Percentiles rank a stretch among this genome's conserved stretches.
These are phyloP conservation scores for Tetramorium simillimum DNA, from an alignment of 1,140 invertebrate genomes.

Conservation along the genomic window DNA sequence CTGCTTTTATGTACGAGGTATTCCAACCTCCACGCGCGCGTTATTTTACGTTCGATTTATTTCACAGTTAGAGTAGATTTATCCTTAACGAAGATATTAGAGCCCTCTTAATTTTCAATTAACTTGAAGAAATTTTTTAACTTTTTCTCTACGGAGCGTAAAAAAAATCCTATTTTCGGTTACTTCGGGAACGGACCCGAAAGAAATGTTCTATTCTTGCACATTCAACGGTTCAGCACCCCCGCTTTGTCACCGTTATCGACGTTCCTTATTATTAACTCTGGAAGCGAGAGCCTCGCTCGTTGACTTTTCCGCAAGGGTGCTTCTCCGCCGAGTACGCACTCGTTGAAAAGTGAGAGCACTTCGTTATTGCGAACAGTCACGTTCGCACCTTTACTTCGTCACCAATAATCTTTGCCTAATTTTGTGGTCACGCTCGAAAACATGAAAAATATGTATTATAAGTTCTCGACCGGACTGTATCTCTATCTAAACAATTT, in stretches of 20 bases:
- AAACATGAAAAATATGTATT: neutral
- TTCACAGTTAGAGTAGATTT: neutral
- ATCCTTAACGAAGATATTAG: neutral
- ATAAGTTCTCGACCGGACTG: neutral
- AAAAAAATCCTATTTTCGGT: neutral
- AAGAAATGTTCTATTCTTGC: conserved; percentile 64
- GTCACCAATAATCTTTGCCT: neutral
- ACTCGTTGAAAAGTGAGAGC: conserved; percentile 74
- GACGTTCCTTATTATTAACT: conserved; percentile 27
- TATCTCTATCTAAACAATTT: neutral
- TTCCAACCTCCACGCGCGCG: neutral
- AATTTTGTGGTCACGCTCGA: neutral
- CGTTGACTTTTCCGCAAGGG: conserved; percentile 71
- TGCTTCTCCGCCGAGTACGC: conserved; percentile 65
- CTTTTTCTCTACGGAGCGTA: neutral
- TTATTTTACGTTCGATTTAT: conserved; percentile 1
- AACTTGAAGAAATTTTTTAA: neutral
- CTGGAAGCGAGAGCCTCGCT: neutral
- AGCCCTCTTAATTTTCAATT: neutral
- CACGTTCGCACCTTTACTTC: conserved; percentile 77
- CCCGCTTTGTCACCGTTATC: conserved; percentile 9
- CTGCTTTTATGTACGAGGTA: conserved; percentile 6
- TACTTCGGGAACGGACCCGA: neutral
- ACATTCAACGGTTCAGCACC: conserved; percentile 73
- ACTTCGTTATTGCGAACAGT: conserved; percentile 71